Evolutionary conservation across 2,888 invertebrate species (phyloP).

Genomic region (Epinotia demarniana): DNA sequence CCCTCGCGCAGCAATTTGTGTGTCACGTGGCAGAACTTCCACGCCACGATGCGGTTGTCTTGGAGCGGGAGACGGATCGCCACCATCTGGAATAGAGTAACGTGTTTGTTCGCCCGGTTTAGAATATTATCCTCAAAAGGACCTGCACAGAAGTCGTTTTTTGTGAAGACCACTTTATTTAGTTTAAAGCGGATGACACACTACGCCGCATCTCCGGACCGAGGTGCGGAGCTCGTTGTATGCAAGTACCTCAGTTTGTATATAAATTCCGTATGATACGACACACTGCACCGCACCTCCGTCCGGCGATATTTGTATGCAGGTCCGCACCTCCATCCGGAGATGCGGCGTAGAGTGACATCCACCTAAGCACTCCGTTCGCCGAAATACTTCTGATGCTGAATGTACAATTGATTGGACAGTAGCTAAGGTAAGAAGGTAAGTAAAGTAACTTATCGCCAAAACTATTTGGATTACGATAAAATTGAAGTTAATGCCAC

Average conservation of each 20-base stretch:
- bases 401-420: not conserved
- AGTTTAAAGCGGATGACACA: too few species aligned
- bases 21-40: constrained; percentile 99
- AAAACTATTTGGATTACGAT: constrained; percentile 18
- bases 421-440: not conserved
- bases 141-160: not conserved
- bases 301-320: too few species aligned
- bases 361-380: not conserved
- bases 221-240: too few species aligned
- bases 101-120: not conserved
- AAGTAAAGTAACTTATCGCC: not conserved
- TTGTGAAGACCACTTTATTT: not conserved
- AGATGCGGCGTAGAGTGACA: too few species aligned
- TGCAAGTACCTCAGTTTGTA: too few species aligned
- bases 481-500: not conserved
- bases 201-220: too few species aligned
- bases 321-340: too few species aligned
- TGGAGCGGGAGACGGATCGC: constrained; percentile 90
- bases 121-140: not conserved
- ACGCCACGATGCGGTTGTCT: constrained; percentile 97
- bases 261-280: too few species aligned
- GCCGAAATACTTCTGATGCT: not conserved
- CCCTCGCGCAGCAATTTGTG: constrained; percentile 98
- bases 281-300: too few species aligned
- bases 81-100: constrained; percentile 69